These are phyloP conservation scores for Ctenicera cuprea DNA, from an alignment of 2,888 invertebrate genomes.

Conservation along the genomic window DNA sequence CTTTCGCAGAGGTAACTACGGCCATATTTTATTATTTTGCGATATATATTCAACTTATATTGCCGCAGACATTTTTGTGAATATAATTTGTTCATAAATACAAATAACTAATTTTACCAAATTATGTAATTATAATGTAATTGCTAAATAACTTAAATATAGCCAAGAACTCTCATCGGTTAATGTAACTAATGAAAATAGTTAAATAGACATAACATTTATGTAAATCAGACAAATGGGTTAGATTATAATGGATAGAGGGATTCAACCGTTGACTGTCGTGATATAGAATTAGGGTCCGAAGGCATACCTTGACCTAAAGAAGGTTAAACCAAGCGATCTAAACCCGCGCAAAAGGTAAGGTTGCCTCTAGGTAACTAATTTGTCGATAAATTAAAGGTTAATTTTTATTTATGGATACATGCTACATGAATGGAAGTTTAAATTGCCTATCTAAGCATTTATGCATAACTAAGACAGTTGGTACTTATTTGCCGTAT, in stretches of 20 bases:
- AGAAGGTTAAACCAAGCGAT: conserved; percentile 26
- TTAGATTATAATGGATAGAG: conserved; percentile 8
- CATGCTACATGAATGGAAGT: background rate
- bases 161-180: no score
- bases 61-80: no score
- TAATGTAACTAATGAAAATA: no score
- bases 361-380: conserved; percentile 1
- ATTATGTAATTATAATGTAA: no score
- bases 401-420: conserved; percentile 18
- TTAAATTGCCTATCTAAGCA: background rate
- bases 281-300: conserved; percentile 14
- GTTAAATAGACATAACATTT: conserved; percentile 1
- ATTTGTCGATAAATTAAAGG: conserved; percentile 18
- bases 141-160: no score
- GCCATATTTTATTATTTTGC: no score
- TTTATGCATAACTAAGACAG: background rate
- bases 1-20: no score
- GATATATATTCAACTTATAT: no score
- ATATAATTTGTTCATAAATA: no score
- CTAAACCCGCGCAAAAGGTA: background rate
- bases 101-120: no score
- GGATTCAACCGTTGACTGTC: conserved; percentile 18
- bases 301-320: conserved; percentile 19
- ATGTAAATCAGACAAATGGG: conserved; percentile 22
- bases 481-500: no score